Conservation (phyloP, 2,797 vertebrate species). For the Falco concolor region DNA sequence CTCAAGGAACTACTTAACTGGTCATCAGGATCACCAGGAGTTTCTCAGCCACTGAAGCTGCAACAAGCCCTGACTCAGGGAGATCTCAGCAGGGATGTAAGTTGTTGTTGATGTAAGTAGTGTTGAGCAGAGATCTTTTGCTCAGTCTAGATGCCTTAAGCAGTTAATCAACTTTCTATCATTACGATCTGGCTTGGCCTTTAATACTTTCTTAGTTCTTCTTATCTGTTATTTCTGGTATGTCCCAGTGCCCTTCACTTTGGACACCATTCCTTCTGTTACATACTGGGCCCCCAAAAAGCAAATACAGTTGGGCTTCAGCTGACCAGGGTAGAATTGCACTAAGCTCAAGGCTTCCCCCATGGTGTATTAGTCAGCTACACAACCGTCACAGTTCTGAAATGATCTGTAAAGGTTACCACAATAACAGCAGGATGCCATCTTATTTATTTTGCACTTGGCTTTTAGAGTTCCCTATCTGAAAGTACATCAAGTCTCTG, state of each 20-base stretch:
- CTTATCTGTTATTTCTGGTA: neutral
- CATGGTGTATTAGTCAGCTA: neutral
- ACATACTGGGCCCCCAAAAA: neutral
- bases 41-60: neutral
- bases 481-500: conserved; percentile 31
- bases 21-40: neutral
- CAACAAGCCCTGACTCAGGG: neutral
- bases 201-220: neutral
- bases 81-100: neutral
- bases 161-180: neutral
- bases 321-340: neutral
- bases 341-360: neutral
- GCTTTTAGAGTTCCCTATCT: conserved; percentile 12
- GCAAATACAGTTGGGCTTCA: neutral
- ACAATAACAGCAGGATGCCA: conserved; percentile 18
- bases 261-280: neutral
- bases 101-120: too few species aligned
- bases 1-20: neutral
- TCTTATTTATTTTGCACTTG: conserved; percentile 35
- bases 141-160: neutral
- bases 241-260: neutral
- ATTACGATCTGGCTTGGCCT: neutral
- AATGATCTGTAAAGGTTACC: conserved; percentile 22
- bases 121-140: neutral
- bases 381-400: neutral